Percentiles rank a stretch among this genome's conserved stretches.
These are phyloP conservation scores for Armadillidium nasatum DNA, from an alignment of 1,140 invertebrate species.

Conservation along the genomic window DNA sequence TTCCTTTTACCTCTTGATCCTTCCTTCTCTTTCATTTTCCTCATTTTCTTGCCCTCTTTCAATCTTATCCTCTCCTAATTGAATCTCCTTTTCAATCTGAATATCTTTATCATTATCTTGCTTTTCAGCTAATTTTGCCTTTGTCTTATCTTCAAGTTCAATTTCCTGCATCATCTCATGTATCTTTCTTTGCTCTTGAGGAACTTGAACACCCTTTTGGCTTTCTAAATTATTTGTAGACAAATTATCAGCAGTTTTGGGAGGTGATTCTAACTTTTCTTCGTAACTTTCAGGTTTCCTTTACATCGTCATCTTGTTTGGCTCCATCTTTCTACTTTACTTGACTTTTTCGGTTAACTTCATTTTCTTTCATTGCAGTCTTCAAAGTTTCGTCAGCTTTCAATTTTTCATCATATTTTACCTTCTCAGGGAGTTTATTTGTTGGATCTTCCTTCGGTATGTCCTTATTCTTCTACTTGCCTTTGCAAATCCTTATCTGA, in stretches of 20 bases:
- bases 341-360: not conserved
- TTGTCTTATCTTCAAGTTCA: conserved; percentile 24
- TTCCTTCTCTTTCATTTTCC: not conserved
- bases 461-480: no score
- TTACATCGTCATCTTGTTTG: not conserved
- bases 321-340: not conserved
- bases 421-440: no score
- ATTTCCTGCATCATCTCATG: not conserved
- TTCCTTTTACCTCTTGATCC: not conserved
- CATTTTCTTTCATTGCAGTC: no score
- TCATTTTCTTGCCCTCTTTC: not conserved
- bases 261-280: no score
- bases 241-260: no score
- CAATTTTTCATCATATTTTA: no score
- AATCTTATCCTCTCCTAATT: not conserved
- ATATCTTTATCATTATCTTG: conserved; percentile 9
- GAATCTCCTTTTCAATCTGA: not conserved
- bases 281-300: no score
- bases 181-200: conserved; percentile 7
- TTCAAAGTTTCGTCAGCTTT: no score
- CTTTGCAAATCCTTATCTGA: no score
- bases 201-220: not conserved
- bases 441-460: no score
- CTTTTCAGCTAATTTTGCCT: conserved; percentile 12
- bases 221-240: no score